These are phyloP conservation scores for Cricetomys ansorgei DNA, from an alignment of 2,113 vertebrate species.

Conservation along the genomic window DNA sequence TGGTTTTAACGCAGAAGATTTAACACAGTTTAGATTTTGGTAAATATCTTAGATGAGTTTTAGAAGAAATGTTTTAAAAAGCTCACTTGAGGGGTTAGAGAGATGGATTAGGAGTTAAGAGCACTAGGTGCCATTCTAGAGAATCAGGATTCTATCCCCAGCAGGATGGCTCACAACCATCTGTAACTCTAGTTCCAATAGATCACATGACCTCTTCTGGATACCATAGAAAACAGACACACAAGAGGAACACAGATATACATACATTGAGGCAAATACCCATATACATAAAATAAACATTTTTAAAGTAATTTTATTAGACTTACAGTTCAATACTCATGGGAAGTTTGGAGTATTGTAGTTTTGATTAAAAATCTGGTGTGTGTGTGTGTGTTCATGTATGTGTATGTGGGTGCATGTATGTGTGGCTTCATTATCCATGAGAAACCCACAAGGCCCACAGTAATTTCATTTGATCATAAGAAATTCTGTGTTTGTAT, in stretches of 20 bases:
- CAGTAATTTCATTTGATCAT: neutral
- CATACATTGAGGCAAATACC: neutral
- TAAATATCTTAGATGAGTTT: neutral
- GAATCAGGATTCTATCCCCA: neutral
- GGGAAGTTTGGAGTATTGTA: neutral
- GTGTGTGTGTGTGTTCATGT: neutral
- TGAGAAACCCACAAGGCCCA: neutral
- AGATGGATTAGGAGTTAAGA: neutral
- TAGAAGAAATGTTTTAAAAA: neutral
- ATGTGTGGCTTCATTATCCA: neutral
- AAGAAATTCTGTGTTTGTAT: neutral
- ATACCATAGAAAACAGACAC: neutral
- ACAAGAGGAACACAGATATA: neutral
- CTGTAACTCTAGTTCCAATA: neutral
- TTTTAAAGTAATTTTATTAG: neutral
- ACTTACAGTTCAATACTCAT: neutral
- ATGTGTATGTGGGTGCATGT: neutral
- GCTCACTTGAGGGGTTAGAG: neutral
- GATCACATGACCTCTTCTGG: neutral
- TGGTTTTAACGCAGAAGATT: neutral
- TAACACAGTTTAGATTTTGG: neutral
- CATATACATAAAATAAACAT: neutral
- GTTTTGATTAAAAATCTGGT: neutral
- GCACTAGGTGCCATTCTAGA: neutral
- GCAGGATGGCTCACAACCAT: neutral